Conservation (phyloP, 2,797 vertebrate species). For the Rhabdomys pumilio region DNA sequence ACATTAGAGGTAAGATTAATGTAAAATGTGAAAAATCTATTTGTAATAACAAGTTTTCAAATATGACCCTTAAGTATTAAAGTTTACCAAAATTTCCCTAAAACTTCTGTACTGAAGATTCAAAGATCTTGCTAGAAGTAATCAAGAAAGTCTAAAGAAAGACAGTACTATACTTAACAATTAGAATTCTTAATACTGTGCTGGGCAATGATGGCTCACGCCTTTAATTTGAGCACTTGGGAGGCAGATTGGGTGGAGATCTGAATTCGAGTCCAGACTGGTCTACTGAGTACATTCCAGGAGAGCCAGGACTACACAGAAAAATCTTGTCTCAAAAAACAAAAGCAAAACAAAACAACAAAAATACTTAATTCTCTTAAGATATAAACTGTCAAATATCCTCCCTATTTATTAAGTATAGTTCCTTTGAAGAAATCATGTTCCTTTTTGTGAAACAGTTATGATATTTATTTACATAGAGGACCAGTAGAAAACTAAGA, state of each 20-base stretch:
- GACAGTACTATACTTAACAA: not conserved
- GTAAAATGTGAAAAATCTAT: not conserved
- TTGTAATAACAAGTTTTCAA: not conserved
- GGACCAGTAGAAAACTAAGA: not conserved
- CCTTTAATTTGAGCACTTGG: no score
- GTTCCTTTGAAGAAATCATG: not conserved
- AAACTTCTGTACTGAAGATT: not conserved
- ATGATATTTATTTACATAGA: not conserved
- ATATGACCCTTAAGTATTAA: not conserved
- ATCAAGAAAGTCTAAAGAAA: not conserved
- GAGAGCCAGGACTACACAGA: no score
- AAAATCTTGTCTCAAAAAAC: no score
- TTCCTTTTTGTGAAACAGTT: not conserved
- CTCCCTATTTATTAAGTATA: not conserved
- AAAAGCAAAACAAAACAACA: no score
- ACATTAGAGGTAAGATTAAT: not conserved
- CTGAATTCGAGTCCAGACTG: no score
- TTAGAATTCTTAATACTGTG: not conserved
- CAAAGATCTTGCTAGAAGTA: not conserved
- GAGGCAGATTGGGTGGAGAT: no score
- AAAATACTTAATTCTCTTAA: not conserved
- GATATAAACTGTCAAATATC: not conserved
- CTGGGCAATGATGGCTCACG: no score
- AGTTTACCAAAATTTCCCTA: not conserved
- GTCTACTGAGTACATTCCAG: no score